These are phyloP conservation scores for Dione juno DNA, from an alignment of 2,888 invertebrate species.

Conservation along the genomic window DNA sequence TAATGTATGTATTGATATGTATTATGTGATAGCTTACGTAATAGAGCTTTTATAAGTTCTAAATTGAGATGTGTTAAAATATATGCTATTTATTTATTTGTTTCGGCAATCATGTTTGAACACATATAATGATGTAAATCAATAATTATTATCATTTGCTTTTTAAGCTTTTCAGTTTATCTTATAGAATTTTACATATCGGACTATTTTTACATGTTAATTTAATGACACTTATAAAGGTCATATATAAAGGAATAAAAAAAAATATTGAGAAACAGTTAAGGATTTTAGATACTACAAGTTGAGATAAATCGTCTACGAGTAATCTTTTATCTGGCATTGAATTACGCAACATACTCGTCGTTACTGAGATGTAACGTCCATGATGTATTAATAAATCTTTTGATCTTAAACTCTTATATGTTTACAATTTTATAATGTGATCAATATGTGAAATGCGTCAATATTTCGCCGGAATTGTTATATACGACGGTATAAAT, in stretches of 20 bases:
- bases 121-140: slow-evolving; percentile 12
- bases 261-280: background rate
- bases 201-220: background rate
- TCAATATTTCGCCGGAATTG: slow-evolving; percentile 28
- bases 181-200: background rate
- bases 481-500: background rate
- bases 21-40: slow-evolving; percentile 57
- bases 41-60: slow-evolving; percentile 50
- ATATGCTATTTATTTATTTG: slow-evolving; percentile 30
- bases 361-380: slow-evolving; percentile 24
- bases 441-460: slow-evolving; percentile 28
- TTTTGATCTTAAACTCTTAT: slow-evolving; percentile 25
- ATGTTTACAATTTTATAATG: slow-evolving; percentile 22
- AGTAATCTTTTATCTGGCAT: slow-evolving; percentile 39
- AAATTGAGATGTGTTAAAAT: slow-evolving; percentile 33
- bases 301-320: slow-evolving; percentile 28
- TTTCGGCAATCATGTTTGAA: slow-evolving; percentile 30
- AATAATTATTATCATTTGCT: slow-evolving; percentile 26
- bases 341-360: slow-evolving; percentile 31
- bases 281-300: slow-evolving; percentile 24
- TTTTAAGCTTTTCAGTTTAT: slow-evolving; percentile 30
- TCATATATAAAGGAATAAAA: background rate
- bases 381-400: slow-evolving; percentile 28
- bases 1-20: slow-evolving; percentile 59
- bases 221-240: background rate